Conservation (phyloP, 2,797 vertebrate genomes). For the Helostoma temminkii region DNA sequence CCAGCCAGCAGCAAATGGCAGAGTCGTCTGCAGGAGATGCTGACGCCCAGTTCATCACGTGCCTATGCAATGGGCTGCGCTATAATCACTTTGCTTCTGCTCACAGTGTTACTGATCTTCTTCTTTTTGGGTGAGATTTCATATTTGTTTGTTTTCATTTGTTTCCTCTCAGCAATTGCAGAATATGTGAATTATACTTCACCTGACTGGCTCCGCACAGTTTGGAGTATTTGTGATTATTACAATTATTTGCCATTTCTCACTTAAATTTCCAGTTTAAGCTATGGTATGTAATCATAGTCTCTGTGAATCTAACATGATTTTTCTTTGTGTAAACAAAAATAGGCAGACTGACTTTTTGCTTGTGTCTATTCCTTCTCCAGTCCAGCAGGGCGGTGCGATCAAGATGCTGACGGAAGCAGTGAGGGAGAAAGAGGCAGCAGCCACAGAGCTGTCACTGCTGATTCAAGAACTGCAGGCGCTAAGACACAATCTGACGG, state of each 20-base stretch:
- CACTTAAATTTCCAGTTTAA: neutral
- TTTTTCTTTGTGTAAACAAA: neutral
- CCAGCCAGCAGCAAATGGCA: conserved; percentile 56
- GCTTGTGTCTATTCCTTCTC: conserved; percentile 4
- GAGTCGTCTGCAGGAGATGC: conserved; percentile 78
- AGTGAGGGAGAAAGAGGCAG: conserved; percentile 81
- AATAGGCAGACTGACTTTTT: neutral
- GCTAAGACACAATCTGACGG: conserved; percentile 78
- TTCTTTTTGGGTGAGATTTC: conserved; percentile 80
- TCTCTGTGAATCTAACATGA: neutral
- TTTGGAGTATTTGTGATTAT: too few species aligned
- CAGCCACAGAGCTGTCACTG: conserved; percentile 81
- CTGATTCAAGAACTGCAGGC: conserved; percentile 80
- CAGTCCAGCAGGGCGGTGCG: conserved; percentile 90
- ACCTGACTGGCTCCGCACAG: neutral
- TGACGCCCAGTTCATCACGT: conserved; percentile 73
- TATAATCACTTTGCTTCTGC: conserved; percentile 83
- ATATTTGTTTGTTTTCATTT: neutral
- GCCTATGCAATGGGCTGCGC: conserved; percentile 81
- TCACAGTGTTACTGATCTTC: conserved; percentile 85
- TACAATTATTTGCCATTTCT: too few species aligned
- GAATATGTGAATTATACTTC: too few species aligned
- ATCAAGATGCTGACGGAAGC: conserved; percentile 82
- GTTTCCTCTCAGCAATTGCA: too few species aligned
- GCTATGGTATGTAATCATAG: neutral